phyloP scores from a whole-genome alignment of 2,888 invertebrate genomes.

The Ephialtes manifestator region DNA sequence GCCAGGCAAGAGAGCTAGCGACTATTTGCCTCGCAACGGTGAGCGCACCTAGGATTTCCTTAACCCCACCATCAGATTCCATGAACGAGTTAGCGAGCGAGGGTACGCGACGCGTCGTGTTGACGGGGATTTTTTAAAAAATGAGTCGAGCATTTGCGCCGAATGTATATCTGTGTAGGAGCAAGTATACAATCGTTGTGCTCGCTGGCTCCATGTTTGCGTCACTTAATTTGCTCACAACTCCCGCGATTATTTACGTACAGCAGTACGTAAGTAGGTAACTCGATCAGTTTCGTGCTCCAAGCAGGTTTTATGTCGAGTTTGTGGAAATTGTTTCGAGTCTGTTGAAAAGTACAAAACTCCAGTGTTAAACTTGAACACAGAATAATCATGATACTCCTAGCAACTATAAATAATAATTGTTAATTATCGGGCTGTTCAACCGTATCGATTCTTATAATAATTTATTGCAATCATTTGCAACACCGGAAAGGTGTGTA shows the following conservation, averaged over 20 bases:
- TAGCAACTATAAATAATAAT: no score
- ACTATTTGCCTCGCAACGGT: conserved; percentile 49
- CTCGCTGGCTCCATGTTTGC: neutral
- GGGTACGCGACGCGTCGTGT: conserved; percentile 30
- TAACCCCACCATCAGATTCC: conserved; percentile 52
- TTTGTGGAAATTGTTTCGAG: neutral
- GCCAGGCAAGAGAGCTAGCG: conserved; percentile 25
- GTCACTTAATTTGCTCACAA: neutral
- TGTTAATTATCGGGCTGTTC: no score
- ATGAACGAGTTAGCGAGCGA: conserved; percentile 33
- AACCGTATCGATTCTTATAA: no score
- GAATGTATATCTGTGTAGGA: neutral
- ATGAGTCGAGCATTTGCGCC: conserved; percentile 24
- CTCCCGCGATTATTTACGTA: conserved; percentile 12
- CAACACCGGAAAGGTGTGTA: no score
- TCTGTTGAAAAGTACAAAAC: neutral
- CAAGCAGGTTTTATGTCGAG: neutral
- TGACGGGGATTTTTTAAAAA: conserved; percentile 48
- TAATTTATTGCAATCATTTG: no score
- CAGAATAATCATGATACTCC: neutral
- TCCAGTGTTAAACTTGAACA: neutral
- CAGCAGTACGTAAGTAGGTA: neutral
- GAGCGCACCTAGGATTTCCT: conserved; percentile 53
- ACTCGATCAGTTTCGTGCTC: conserved; percentile 24
- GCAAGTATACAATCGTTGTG: neutral